Conservation (phyloP, 2,888 invertebrate genomes). For the Acanthosepion esculentum region DNA sequence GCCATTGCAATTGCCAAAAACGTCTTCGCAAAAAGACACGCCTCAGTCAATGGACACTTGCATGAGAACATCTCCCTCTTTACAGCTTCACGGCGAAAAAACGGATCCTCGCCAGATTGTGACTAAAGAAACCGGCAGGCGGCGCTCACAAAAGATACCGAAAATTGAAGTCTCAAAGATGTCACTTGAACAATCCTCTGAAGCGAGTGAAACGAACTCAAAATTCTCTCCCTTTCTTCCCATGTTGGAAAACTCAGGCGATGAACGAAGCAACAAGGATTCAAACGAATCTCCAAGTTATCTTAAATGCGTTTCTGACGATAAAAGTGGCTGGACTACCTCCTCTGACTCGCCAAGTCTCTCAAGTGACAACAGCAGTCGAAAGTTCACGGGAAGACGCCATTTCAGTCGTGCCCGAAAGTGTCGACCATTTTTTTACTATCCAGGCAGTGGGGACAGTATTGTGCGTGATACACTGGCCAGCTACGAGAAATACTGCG, state of each 20-base stretch:
- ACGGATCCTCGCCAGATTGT: neutral
- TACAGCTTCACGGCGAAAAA: neutral
- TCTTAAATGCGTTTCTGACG: neutral
- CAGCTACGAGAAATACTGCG: slow-evolving; percentile 66
- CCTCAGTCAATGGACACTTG: neutral
- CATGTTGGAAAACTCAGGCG: neutral
- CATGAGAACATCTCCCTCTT: neutral
- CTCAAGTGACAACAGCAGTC: slow-evolving; percentile 63
- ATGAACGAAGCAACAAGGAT: neutral
- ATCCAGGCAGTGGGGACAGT: slow-evolving; percentile 64
- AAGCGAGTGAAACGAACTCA: neutral
- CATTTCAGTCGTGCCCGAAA: slow-evolving; percentile 60
- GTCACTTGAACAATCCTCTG: neutral
- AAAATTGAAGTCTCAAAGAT: slow-evolving; percentile 1
- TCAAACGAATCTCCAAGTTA: neutral
- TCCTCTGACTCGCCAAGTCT: slow-evolving; percentile 62
- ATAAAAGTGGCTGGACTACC: slow-evolving; percentile 48
- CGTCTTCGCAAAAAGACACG: neutral
- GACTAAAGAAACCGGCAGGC: neutral
- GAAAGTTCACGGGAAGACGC: slow-evolving; percentile 68
- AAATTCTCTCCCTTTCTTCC: neutral
- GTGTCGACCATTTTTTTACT: slow-evolving; percentile 69
- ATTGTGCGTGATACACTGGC: slow-evolving; percentile 65
- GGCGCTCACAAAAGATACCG: neutral
- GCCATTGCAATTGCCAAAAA: neutral